Percentiles rank a stretch among this genome's conserved stretches.
Evolutionary conservation across 1,140 invertebrate genomes (phyloP).

Genomic region (Drosophila persimilis): DNA sequence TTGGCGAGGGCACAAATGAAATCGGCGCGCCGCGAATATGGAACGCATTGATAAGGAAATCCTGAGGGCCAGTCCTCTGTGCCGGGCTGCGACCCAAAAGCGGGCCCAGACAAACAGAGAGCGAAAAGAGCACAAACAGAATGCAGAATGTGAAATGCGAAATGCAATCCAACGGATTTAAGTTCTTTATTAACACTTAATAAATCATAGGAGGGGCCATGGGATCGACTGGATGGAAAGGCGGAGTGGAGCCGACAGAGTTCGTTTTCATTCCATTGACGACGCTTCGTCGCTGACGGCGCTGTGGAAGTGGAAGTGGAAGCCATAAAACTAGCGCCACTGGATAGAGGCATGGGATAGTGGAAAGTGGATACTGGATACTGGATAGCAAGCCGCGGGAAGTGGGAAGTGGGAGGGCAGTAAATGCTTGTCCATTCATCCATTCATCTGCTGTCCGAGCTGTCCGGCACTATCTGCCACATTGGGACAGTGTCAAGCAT

Average conservation of each 20-base stretch:
- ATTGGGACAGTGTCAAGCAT: slow-evolving; percentile 82
- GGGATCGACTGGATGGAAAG: background rate
- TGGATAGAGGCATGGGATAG: slow-evolving; percentile 6
- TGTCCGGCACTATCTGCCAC: slow-evolving; percentile 74
- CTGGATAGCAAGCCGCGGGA: too few species aligned
- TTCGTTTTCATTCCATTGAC: slow-evolving; percentile 32
- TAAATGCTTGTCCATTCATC: slow-evolving; percentile 72
- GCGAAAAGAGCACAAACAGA: slow-evolving; percentile 31
- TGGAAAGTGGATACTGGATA: too few species aligned
- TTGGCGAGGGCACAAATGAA: slow-evolving; percentile 71
- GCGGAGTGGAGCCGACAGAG: slow-evolving; percentile 7
- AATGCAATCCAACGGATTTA: slow-evolving; percentile 81
- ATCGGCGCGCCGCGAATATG: slow-evolving; percentile 71
- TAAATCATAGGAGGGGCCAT: slow-evolving; percentile 71
- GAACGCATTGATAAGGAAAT: slow-evolving; percentile 81
- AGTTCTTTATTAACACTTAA: slow-evolving; percentile 83
- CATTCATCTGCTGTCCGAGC: slow-evolving; percentile 34
- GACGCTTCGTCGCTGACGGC: slow-evolving; percentile 24
- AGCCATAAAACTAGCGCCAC: slow-evolving; percentile 73
- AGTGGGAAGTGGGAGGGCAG: slow-evolving; percentile 21
- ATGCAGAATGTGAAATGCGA: slow-evolving; percentile 17
- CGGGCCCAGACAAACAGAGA: slow-evolving; percentile 21
- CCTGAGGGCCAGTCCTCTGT: slow-evolving; percentile 37
- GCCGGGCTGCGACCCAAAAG: slow-evolving; percentile 24
- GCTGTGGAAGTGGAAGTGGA: slow-evolving; percentile 71